Base-by-base conservation (phyloP, 2,888 invertebrate genomes). In the Zele albiditarsus region DNA sequence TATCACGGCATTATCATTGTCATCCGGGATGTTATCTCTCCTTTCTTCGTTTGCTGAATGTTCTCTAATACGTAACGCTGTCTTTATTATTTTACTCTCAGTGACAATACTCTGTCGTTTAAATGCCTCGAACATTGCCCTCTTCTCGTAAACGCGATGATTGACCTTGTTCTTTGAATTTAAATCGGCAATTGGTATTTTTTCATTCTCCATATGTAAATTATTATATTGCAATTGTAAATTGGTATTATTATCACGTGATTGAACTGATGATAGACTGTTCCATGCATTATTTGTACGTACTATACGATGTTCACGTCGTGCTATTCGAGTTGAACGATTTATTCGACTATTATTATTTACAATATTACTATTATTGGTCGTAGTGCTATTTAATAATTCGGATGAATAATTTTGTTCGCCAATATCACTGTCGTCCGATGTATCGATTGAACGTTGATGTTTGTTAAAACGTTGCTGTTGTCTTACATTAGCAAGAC, bases 391-490 rank as follows among this genome's bases (percentile, higher is more conserved):
- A 42, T 83, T 12, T 79, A 71, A 25, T 80, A 80, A 20, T 84
- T 80, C 82, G 3, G 79, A 58, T 4, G 77, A 71, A 62, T 84
- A 86, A 71, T 80, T 84, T 5, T 80, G 74, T 53, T 82, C 82
- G 8, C 85, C 87, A 1, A 82, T 83, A 25, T 88, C 88, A 82
- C 90, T 91, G 33, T 91, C 88, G 31, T 90, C 82, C 20, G 91
- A 89, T 0, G 90, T 90, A 80, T 91, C 91, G 77, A 91, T 90
- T 0, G 66, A 62, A n/a, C 67, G 42, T 20, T 71, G 67, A 83
- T 91, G 90, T 53, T 92, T 91, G 80, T 92, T 91, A 78, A 92
- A 87, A 28, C 92, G 87, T 76, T 92, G 90, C 77, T 92, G 92
- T 81, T 92, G 91, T 77, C 92, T 87, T 74, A 91, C 90, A 76